Evolutionary conservation across 2,888 invertebrate species (phyloP).

Genomic region (Apamea sordens): DNA sequence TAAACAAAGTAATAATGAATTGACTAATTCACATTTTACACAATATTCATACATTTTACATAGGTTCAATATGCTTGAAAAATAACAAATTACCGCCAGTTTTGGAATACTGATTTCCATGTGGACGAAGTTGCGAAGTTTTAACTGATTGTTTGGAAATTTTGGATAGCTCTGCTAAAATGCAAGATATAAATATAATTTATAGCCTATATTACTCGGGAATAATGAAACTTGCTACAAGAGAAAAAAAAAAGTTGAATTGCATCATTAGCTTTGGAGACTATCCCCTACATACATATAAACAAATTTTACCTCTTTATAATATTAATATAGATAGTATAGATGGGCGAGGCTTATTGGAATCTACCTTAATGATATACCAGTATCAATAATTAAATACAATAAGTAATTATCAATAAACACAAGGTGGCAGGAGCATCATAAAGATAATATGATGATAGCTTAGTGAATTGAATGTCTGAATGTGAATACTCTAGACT

Average conservation of each 20-base stretch:
- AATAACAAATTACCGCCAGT: background rate
- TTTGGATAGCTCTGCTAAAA: too few species aligned
- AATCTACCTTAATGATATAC: conserved; percentile 1
- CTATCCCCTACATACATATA: too few species aligned
- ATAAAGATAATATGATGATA: background rate
- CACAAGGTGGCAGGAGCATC: background rate
- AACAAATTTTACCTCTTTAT: background rate
- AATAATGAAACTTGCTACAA: too few species aligned
- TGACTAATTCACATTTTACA: background rate
- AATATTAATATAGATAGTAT: background rate
- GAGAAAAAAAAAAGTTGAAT: too few species aligned
- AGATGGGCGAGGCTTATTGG: background rate
- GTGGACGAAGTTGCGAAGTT: too few species aligned
- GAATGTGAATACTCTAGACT: background rate
- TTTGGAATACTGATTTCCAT: background rate
- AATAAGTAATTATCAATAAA: background rate
- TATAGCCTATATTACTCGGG: too few species aligned
- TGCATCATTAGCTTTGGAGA: too few species aligned
- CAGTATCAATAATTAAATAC: conserved; percentile 9
- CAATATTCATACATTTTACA: background rate
- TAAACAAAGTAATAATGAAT: background rate
- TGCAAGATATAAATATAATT: too few species aligned
- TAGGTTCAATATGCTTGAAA: background rate
- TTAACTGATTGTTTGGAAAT: too few species aligned
- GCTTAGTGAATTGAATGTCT: conserved; percentile 19